Base-by-base conservation (phyloP, 2,113 vertebrate species). In the Ageneiosus marmoratus region DNA sequence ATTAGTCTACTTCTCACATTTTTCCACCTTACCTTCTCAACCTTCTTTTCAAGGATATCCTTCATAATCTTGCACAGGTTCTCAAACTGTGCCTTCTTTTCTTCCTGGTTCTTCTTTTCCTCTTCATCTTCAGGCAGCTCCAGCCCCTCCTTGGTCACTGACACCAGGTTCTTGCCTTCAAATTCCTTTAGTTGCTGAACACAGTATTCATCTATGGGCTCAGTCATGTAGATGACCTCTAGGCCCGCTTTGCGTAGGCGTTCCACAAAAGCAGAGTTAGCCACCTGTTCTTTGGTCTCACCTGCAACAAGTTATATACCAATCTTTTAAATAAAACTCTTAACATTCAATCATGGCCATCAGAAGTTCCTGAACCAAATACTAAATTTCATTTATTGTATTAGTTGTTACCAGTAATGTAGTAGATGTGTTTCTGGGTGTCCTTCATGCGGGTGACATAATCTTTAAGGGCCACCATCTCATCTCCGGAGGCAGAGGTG, bases 361-460 rank as follows among this genome's bases (percentile, higher is more conserved):
- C 18, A 56, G 12, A 70, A 70, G 0, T 44, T 70, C 22, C 9
- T n/a, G 9, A 70, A 9, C 15, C 10, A 9, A 74, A 12, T 6
- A 37, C 27, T 12, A 15, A 5, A 20, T 32, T 22, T 32, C 7
- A 20, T 22, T 12, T 29, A 48, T 41, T 77, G 12, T 27, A n/a
- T 1, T 16, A 13, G 13, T 74, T 13, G 90, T 88, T 82, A 95
- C 98, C 98, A 85, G 98, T 99, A 24, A 99, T 99, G 75, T 99
- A 99, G 79, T 99, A 99, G 69, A 99, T 96, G 0, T 98, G 97
- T 6, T 99, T 99, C 93, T 99, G 98, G 87, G 94, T 98, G 1
- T 99, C 98, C 90, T 99, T 99, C 98, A 99, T 99, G 0, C 98
- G 93, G 0, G 96, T 95, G 8, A 98, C 96, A 0, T 99, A 99